phyloP scores from a whole-genome alignment of 2,113 vertebrate genomes.

The Prolemur simus region DNA sequence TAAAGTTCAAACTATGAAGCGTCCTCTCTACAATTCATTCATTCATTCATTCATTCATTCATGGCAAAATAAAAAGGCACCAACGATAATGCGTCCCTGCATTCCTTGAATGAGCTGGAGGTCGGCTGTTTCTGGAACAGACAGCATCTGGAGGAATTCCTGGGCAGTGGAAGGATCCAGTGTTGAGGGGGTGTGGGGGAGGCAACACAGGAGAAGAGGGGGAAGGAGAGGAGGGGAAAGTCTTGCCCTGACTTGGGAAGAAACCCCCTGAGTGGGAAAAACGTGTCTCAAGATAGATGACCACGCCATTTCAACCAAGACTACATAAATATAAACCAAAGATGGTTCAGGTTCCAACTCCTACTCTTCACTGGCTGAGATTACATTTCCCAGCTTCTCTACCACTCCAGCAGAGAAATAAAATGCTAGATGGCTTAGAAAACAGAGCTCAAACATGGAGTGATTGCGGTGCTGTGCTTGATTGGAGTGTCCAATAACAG shows the following conservation, averaged over 20 bases:
- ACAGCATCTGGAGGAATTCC: not conserved
- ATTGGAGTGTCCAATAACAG: fast-evolving
- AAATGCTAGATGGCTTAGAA: not conserved
- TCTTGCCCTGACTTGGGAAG: not conserved
- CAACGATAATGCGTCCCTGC: fast-evolving
- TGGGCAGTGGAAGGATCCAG: not conserved
- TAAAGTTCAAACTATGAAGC: not conserved
- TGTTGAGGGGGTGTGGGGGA: no score
- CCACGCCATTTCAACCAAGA: fast-evolving
- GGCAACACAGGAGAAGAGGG: no score
- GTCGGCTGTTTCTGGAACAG: not conserved
- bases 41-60: not conserved
- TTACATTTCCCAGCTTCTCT: not conserved
- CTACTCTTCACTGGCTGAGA: fast-evolving
- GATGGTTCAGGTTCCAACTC: not conserved
- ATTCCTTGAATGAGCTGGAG: not conserved
- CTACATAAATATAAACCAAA: not conserved
- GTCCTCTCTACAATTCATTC: not conserved
- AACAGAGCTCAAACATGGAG: not conserved
- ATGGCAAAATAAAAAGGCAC: not conserved
- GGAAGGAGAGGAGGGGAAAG: fast-evolving
- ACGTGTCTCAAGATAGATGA: not conserved
- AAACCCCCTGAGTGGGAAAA: not conserved
- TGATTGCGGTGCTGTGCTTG: fast-evolving
- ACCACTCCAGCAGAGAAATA: not conserved